Percentiles rank a stretch among this genome's conserved stretches.
These are phyloP conservation scores for Myiozetetes cayanensis DNA, from an alignment of 2,113 vertebrate species.

Conservation along the genomic window DNA sequence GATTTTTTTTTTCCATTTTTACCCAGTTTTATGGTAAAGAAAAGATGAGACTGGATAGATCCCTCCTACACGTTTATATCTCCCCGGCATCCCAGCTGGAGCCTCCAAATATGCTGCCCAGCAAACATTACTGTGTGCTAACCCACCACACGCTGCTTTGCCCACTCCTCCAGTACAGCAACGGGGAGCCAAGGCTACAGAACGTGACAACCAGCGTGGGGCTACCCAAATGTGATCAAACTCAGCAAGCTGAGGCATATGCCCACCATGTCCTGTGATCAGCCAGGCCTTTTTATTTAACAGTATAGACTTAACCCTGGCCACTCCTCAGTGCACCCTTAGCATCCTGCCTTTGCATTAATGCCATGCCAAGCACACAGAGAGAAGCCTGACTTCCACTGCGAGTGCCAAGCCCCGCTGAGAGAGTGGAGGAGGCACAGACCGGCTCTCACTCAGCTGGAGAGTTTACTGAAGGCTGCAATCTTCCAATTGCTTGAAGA, in stretches of 20 bases:
- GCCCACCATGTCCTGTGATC: not conserved
- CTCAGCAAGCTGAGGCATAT: not conserved
- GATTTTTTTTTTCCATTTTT: not conserved
- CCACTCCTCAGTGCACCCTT: not conserved
- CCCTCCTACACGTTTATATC: not conserved
- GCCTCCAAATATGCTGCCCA: not conserved
- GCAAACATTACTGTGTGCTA: not conserved
- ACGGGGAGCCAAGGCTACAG: fast-evolving
- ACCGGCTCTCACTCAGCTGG: slow-evolving; percentile 20
- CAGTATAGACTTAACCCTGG: not conserved
- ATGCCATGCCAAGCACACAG: not conserved
- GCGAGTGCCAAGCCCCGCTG: not conserved
- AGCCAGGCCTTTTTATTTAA: not conserved
- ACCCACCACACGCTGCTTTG: not conserved
- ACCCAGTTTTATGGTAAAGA: not conserved
- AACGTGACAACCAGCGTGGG: fast-evolving
- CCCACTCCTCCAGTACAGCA: not conserved
- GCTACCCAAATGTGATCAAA: not conserved
- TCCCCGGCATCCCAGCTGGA: not conserved
- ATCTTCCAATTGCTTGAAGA: slow-evolving; percentile 63
- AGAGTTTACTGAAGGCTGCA: slow-evolving; percentile 31
- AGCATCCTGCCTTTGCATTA: not conserved
- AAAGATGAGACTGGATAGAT: not conserved
- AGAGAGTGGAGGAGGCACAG: not conserved
- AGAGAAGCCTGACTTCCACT: not conserved